Evolutionary conservation across 1,140 invertebrate species (phyloP).

Genomic region (Telenomus remus): DNA sequence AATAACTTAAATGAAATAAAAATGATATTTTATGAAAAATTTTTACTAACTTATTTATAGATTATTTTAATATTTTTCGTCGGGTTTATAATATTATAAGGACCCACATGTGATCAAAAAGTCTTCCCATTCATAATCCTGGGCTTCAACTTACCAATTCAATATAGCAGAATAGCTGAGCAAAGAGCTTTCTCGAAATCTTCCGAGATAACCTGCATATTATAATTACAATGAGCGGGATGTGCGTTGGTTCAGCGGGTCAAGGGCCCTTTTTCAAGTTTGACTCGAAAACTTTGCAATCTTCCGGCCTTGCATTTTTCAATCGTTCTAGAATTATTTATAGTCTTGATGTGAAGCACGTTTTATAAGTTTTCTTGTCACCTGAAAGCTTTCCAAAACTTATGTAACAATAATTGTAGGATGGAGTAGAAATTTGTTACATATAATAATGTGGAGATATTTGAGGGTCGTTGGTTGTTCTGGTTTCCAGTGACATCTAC

Average conservation of each 20-base stretch:
- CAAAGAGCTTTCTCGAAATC: conserved; percentile 62
- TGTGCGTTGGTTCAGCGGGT: conserved; percentile 54
- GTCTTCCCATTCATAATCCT: conserved; percentile 23
- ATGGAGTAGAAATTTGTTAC: no score
- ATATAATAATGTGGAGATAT: not conserved
- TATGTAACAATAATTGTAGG: no score
- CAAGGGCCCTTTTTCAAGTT: conserved; percentile 53
- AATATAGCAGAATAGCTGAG: conserved; percentile 70
- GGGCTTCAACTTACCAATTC: conserved; percentile 68
- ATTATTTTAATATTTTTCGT: conserved; percentile 30
- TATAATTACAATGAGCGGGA: conserved; percentile 72
- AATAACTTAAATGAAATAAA: no score
- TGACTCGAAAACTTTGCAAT: conserved; percentile 21
- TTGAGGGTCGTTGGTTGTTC: not conserved
- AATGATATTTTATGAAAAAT: no score
- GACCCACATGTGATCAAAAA: conserved; percentile 19
- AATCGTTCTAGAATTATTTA: no score
- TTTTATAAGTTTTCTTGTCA: no score
- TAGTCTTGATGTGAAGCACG: no score
- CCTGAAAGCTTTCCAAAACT: no score
- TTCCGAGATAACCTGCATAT: conserved; percentile 65
- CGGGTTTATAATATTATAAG: not conserved
- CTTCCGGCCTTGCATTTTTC: conserved; percentile 19
- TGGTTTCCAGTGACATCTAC: conserved; percentile 34
- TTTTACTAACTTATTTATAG: conserved; percentile 30